These are phyloP conservation scores for Hipposideros larvatus DNA, from an alignment of 2,797 vertebrate species.

Conservation along the genomic window DNA sequence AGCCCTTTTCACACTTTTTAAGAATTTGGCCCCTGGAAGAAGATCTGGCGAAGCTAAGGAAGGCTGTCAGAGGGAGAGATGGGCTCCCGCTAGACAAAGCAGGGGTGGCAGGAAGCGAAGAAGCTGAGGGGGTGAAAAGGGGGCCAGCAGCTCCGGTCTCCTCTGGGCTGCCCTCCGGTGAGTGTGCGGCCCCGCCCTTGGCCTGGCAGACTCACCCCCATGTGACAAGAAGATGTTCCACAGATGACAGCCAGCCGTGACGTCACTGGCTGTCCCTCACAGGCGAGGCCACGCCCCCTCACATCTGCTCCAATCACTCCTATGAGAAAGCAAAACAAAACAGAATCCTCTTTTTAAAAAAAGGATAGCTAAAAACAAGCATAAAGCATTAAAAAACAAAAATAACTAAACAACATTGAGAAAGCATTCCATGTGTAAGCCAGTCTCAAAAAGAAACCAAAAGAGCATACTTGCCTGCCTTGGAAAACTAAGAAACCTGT, in stretches of 20 bases:
- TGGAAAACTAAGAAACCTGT: neutral
- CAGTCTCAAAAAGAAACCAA: neutral
- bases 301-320: constrained; percentile 97
- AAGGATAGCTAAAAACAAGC: constrained; percentile 1
- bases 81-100: neutral
- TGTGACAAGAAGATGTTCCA: constrained; percentile 98
- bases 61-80: neutral
- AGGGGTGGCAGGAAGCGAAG: neutral
- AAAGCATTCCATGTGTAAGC: neutral
- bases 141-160: neutral
- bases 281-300: constrained; percentile 91
- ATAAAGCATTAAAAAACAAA: neutral
- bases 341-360: neutral
- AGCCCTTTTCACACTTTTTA: neutral
- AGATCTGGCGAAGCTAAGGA: neutral
- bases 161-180: neutral
- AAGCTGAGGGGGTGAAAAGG: neutral
- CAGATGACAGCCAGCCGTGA: constrained; percentile 96
- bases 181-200: neutral
- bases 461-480: neutral
- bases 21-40: neutral
- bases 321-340: constrained; percentile 81
- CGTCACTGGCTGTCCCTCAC: constrained; percentile 93
- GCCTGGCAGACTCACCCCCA: constrained; percentile 93
- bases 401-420: neutral